Evolutionary conservation across 2,797 vertebrate genomes (phyloP), one percentile per base, ranked within the genome.

Genomic region (Ibycter americanus): DNA sequence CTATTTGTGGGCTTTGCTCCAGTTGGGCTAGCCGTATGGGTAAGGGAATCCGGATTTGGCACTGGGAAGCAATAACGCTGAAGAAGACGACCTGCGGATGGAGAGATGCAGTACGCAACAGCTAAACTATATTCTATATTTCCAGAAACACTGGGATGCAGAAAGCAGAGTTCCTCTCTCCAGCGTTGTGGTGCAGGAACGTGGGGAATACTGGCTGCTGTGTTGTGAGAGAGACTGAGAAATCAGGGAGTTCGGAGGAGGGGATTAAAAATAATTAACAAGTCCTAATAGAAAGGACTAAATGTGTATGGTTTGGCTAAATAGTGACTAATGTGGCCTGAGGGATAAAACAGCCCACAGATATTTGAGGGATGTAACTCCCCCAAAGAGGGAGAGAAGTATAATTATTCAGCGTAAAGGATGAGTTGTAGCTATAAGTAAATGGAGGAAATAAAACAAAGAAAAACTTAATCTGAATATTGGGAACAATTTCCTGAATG

Each of bases 391-490:
- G 31, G 26, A 79, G 29, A 88, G 71, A 79, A 92, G 25, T 83
- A 90, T 14, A 49, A 72, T 88, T 87, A 70, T 84, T 87, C 94
- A 93, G 62, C 58, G 42, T 94, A 95, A 95, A 90, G 59, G n/a
- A 84, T 91, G 42, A 88, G 27, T 88, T 91, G 61, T 81, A 90
- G 27, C 80, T 90, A 9, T 63, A 94, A 90, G 76, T 88, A 74
- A 95, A 79, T 52, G 47, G 34, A 63, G 10, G 22, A 91, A 95
- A 76, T 65, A 56, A 88, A 81, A 74, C 66, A 92, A 93, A 94
- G 78, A 67, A 85, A 89, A 94, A 55, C 38, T 62, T 89, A 95
- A 94, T 96, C 40, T 91, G 56, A 90, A 40, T 95, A 81, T 93
- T 93, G 23, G 58, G 68, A 95, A 86, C 20, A 58, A 83, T 90